Evolutionary conservation across 2,888 invertebrate species (phyloP).

Genomic region (Noctua janthe): DNA sequence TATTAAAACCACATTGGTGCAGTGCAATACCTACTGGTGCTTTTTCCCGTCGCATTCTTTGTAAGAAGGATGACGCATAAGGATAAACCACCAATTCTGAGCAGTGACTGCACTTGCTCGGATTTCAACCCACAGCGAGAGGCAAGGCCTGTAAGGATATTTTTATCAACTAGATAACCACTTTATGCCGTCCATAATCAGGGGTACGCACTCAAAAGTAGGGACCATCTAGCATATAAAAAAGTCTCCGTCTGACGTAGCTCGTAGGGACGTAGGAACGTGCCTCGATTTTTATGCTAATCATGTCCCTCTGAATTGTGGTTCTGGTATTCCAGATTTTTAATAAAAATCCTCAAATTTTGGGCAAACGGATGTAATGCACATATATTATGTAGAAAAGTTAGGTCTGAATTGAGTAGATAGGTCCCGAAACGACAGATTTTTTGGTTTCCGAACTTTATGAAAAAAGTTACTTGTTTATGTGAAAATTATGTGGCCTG

Average conservation of each 20-base stretch:
- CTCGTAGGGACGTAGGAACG: constrained; percentile 31
- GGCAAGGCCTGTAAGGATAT: too few species aligned
- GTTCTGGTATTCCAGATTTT: constrained; percentile 59
- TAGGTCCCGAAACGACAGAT: constrained; percentile 4
- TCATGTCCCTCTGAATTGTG: constrained; percentile 55
- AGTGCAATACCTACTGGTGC: too few species aligned
- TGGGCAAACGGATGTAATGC: constrained; percentile 23
- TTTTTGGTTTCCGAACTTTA: background rate
- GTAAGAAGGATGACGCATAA: too few species aligned
- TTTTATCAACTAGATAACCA: background rate
- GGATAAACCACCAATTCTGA: too few species aligned
- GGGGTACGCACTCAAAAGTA: constrained; percentile 8
- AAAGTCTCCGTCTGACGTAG: constrained; percentile 23
- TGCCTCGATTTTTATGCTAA: constrained; percentile 68
- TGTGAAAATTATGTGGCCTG: constrained; percentile 13
- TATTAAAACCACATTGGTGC: too few species aligned
- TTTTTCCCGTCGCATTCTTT: too few species aligned
- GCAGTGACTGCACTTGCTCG: background rate
- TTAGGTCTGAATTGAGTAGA: constrained; percentile 21
- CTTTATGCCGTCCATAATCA: constrained; percentile 4
- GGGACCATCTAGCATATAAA: constrained; percentile 32
- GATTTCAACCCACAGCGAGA: background rate
- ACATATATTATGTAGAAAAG: constrained; percentile 40
- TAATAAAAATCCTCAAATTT: constrained; percentile 48
- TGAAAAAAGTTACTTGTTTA: constrained; percentile 30